Conservation (phyloP, 1,140 invertebrate species). For the Leucophenga varia region DNA sequence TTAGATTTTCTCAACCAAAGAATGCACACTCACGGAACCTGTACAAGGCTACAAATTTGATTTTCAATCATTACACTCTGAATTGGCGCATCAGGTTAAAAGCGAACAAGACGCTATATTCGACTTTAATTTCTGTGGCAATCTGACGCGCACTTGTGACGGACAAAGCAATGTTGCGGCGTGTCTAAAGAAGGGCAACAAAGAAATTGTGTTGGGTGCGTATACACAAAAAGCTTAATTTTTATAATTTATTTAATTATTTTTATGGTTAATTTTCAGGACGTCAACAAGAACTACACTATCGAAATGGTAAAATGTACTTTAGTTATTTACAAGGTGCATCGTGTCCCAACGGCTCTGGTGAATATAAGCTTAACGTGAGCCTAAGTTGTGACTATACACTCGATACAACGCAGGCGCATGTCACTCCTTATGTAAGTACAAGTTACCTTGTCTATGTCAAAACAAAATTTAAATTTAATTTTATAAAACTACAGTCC, state of each 20-base stretch:
- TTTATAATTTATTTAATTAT: neutral
- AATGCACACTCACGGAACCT: constrained; percentile 43
- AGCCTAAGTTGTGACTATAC: constrained; percentile 44
- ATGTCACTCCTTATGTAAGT: constrained; percentile 37
- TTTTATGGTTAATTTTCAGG: constrained; percentile 22
- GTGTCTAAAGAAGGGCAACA: constrained; percentile 36
- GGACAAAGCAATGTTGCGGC: constrained; percentile 38
- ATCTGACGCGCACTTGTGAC: constrained; percentile 34
- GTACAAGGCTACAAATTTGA: constrained; percentile 44
- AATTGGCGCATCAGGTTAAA: constrained; percentile 34
- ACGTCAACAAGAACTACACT: constrained; percentile 37
- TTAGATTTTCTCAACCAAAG: constrained; percentile 30
- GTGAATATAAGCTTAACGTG: constrained; percentile 36
- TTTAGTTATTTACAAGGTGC: constrained; percentile 35
- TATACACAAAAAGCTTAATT: neutral
- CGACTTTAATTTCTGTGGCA: constrained; percentile 49
- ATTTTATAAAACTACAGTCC: constrained; percentile 17
- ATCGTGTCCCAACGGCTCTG: constrained; percentile 35
- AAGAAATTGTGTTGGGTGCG: constrained; percentile 49
- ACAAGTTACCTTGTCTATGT: neutral
- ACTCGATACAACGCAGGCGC: constrained; percentile 28
- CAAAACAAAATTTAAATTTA: neutral
- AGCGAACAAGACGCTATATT: constrained; percentile 27
- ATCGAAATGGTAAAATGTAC: constrained; percentile 39
- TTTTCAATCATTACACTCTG: constrained; percentile 37